Conservation (phyloP, 2,888 invertebrate species). For the Sphecodes monilicornis region DNA sequence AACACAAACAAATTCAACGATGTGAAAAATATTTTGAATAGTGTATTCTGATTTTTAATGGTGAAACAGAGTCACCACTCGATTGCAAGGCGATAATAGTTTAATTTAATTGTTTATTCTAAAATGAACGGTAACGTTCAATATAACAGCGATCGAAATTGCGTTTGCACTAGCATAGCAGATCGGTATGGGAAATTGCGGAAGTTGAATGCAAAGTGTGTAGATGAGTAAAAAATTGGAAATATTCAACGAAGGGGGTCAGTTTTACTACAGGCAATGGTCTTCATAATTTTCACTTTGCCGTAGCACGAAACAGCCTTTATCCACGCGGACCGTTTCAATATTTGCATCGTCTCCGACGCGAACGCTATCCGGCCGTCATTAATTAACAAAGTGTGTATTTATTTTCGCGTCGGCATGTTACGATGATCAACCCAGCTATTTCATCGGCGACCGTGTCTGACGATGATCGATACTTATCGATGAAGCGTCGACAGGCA, state of each 20-base stretch:
- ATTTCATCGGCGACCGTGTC: neutral
- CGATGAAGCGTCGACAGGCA: neutral
- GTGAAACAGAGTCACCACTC: too few species aligned
- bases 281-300: neutral
- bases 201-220: neutral
- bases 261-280: neutral
- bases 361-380: slow-evolving; percentile 13
- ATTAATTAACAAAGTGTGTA: slow-evolving; percentile 50
- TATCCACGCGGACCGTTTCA: slow-evolving; percentile 8
- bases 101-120: too few species aligned
- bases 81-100: too few species aligned
- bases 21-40: too few species aligned
- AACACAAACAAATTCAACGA: too few species aligned
- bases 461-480: slow-evolving; percentile 10
- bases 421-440: neutral
- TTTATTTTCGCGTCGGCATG: slow-evolving; percentile 31
- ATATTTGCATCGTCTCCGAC: slow-evolving; percentile 38
- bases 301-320: neutral
- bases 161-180: neutral
- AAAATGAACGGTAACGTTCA: neutral
- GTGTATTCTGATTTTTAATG: too few species aligned
- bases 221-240: neutral
- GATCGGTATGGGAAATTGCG: neutral
- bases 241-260: neutral
- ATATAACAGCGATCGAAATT: neutral